Percentiles rank a stretch among this genome's conserved stretches.
Conservation (phyloP, 2,888 invertebrate species). For the Matsumyia berberina region DNA sequence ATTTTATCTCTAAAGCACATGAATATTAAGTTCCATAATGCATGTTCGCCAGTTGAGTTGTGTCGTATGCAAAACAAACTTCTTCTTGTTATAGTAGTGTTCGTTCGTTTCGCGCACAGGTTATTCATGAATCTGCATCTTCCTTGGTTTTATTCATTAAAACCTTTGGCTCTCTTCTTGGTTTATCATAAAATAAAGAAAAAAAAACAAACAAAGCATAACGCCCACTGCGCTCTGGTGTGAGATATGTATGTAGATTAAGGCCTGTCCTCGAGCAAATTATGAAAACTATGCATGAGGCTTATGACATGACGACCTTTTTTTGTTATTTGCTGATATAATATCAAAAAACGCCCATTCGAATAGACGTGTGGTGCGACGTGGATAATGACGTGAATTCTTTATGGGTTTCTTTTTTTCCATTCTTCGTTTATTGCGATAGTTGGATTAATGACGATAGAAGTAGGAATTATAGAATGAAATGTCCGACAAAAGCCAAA, state of each 20-base stretch:
- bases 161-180: conserved; percentile 39
- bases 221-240: conserved; percentile 49
- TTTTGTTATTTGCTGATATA: conserved; percentile 40
- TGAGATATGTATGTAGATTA: conserved; percentile 53
- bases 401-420: background rate
- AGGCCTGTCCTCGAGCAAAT: conserved; percentile 52
- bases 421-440: background rate
- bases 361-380: conserved; percentile 3
- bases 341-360: conserved; percentile 59
- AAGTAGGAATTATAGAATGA: background rate
- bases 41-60: conserved; percentile 52
- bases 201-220: conserved; percentile 28
- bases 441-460: conserved; percentile 22
- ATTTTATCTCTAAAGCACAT: conserved; percentile 57
- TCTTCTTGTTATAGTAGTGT: conserved; percentile 3
- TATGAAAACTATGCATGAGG: conserved; percentile 38
- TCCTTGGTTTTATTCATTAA: conserved; percentile 51
- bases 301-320: conserved; percentile 37
- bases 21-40: conserved; percentile 61
- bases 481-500: conserved; percentile 8
- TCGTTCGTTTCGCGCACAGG: conserved; percentile 39
- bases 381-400: conserved; percentile 9
- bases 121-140: conserved; percentile 67
- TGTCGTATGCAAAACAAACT: conserved; percentile 57
- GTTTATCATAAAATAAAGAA: conserved; percentile 28